Percentiles rank a stretch among this genome's conserved stretches.
Conservation (phyloP, 1,140 invertebrate species). For the Drosophila mauritiana region DNA sequence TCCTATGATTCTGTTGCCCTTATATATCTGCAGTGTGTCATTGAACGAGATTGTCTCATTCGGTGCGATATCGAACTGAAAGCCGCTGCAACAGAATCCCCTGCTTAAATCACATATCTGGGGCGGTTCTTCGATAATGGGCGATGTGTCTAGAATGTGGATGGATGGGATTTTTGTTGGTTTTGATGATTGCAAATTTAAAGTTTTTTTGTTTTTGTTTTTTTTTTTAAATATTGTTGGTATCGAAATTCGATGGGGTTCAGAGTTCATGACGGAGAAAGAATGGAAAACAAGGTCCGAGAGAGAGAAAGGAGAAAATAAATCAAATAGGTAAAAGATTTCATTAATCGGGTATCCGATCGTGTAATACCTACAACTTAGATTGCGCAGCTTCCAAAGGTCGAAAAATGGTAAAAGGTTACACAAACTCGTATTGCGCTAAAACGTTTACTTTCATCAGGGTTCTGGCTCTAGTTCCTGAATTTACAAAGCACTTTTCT, state of each 20-base stretch:
- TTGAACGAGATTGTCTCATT: constrained; percentile 80
- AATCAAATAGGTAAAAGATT: constrained; percentile 40
- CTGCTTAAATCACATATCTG: constrained; percentile 69
- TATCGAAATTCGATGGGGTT: constrained; percentile 16
- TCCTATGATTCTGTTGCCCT: constrained; percentile 77
- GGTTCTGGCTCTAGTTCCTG: not conserved
- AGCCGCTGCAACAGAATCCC: constrained; percentile 76
- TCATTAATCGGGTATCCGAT: constrained; percentile 25
- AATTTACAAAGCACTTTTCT: not conserved
- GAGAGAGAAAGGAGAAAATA: constrained; percentile 44
- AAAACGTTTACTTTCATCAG: no score
- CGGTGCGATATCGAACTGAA: constrained; percentile 75
- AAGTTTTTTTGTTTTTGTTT: constrained; percentile 39
- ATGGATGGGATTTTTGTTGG: constrained; percentile 68
- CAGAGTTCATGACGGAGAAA: constrained; percentile 5
- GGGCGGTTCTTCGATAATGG: constrained; percentile 75
- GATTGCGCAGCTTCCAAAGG: not conserved
- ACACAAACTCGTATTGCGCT: no score
- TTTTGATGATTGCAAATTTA: constrained; percentile 34
- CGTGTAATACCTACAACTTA: constrained; percentile 3
- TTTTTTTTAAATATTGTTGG: not conserved
- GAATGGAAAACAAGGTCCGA: constrained; percentile 26
- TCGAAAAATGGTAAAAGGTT: not conserved
- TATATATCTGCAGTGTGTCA: constrained; percentile 74
- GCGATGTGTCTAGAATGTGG: constrained; percentile 82